Evolutionary conservation across 2,113 vertebrate species (phyloP).

Genomic region (Callopanchax toddi): DNA sequence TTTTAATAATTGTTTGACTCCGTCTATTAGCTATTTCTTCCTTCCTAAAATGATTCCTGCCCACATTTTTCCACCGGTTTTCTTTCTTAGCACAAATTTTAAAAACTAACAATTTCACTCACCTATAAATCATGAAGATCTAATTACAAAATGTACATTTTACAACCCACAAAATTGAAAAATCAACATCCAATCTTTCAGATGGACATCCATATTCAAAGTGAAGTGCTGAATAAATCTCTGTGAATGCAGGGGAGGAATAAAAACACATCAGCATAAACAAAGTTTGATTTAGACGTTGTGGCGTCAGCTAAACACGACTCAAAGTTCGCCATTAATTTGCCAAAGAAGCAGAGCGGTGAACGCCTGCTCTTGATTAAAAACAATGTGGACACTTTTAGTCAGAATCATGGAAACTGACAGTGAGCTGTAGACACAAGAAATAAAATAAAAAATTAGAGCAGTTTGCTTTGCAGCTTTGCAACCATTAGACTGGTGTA

Average conservation of each 20-base stretch:
- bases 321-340: constrained; percentile 5
- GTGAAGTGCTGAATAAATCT: not conserved
- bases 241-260: not conserved
- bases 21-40: too few species aligned
- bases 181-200: constrained; percentile 8
- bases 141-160: constrained; percentile 17
- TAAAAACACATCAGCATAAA: constrained; percentile 29
- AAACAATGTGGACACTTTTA: constrained; percentile 21
- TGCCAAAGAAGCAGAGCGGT: constrained; percentile 30
- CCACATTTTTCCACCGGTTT: too few species aligned
- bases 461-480: constrained; percentile 23
- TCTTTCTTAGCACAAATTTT: constrained; percentile 10
- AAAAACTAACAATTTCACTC: constrained; percentile 5
- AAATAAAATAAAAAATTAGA: constrained; percentile 38
- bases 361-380: constrained; percentile 29
- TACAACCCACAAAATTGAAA: constrained; percentile 5
- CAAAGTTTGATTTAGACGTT: constrained; percentile 25
- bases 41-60: too few species aligned
- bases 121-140: constrained; percentile 13
- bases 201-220: not conserved
- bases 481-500: constrained; percentile 26
- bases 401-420: constrained; percentile 44
- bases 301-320: constrained; percentile 16
- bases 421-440: constrained; percentile 23
- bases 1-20: too few species aligned